These are phyloP conservation scores for Endotricha flammealis DNA, from an alignment of 2,888 invertebrate species.

Conservation along the genomic window DNA sequence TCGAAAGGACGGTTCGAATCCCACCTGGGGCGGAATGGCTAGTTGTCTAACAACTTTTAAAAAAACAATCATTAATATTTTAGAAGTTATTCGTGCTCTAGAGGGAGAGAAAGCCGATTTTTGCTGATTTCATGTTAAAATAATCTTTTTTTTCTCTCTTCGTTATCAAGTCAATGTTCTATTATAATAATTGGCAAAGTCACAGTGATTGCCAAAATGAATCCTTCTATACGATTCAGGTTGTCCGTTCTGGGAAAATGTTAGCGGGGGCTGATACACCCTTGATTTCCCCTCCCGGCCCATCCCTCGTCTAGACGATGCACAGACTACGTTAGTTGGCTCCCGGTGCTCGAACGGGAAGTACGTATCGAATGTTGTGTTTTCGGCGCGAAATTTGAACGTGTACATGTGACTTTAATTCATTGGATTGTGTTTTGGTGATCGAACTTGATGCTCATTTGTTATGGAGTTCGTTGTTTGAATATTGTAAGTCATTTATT, in stretches of 20 bases:
- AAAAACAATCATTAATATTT: too few species aligned
- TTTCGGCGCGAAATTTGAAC: conserved; percentile 60
- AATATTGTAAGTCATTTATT: conserved; percentile 22
- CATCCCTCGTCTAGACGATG: conserved; percentile 62
- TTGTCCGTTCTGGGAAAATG: conserved; percentile 51
- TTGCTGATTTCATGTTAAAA: too few species aligned
- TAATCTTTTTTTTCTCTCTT: too few species aligned
- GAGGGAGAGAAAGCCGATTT: too few species aligned
- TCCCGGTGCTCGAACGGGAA: conserved; percentile 35
- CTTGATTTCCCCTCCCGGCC: conserved; percentile 32
- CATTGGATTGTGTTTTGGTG: conserved; percentile 28
- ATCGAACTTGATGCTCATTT: conserved; percentile 18
- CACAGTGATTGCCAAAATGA: conserved; percentile 45
- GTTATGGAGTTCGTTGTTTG: conserved; percentile 19
- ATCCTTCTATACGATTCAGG: conserved; percentile 54
- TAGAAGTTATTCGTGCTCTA: too few species aligned
- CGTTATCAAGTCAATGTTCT: too few species aligned
- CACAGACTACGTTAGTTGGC: conserved; percentile 50
- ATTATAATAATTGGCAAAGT: conserved; percentile 38
- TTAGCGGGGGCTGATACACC: conserved; percentile 54
- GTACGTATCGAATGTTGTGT: conserved; percentile 30
- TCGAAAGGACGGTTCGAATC: too few species aligned
- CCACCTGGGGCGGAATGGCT: too few species aligned
- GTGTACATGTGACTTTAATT: conserved; percentile 27
- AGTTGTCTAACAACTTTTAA: too few species aligned